These are phyloP conservation scores for Tholera decimalis DNA, from an alignment of 2,888 invertebrate species.

Conservation along the genomic window DNA sequence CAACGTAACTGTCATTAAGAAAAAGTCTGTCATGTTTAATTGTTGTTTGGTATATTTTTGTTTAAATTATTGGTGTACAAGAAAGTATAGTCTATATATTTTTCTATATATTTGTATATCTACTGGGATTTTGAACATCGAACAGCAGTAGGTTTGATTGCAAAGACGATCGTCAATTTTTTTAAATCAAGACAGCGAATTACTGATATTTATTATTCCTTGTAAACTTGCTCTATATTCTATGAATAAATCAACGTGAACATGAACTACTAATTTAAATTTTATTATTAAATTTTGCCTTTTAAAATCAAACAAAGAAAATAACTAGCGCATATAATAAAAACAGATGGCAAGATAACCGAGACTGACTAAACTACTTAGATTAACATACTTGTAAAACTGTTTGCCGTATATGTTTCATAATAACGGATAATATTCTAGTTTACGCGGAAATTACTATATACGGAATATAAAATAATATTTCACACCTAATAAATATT, in stretches of 20 bases:
- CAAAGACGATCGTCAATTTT: background rate
- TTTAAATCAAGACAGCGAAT: background rate
- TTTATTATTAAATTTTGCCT: slow-evolving; percentile 57
- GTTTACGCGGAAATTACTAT: slow-evolving; percentile 39
- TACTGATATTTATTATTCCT: background rate
- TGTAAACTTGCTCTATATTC: slow-evolving; percentile 32
- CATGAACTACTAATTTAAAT: slow-evolving; percentile 51
- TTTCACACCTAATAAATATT: slow-evolving; percentile 53
- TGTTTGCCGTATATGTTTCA: slow-evolving; percentile 46
- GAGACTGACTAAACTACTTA: slow-evolving; percentile 20
- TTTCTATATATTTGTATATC: too few species aligned
- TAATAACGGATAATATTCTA: slow-evolving; percentile 46
- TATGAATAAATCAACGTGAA: slow-evolving; percentile 36
- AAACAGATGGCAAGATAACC: slow-evolving; percentile 43
- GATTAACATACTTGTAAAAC: slow-evolving; percentile 59
- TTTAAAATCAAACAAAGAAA: slow-evolving; percentile 57
- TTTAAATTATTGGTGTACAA: too few species aligned
- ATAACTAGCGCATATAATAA: slow-evolving; percentile 27
- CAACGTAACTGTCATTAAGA: slow-evolving; percentile 27
- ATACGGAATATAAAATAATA: slow-evolving; percentile 49
- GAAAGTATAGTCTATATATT: too few species aligned
- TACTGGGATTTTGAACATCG: background rate
- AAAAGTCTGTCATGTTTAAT: too few species aligned
- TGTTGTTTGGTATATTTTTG: background rate
- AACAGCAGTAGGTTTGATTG: background rate